Percentiles rank a stretch among this genome's conserved stretches.
Conservation (phyloP, 2,888 invertebrate species). For the Trypoxylon attenuatum region DNA sequence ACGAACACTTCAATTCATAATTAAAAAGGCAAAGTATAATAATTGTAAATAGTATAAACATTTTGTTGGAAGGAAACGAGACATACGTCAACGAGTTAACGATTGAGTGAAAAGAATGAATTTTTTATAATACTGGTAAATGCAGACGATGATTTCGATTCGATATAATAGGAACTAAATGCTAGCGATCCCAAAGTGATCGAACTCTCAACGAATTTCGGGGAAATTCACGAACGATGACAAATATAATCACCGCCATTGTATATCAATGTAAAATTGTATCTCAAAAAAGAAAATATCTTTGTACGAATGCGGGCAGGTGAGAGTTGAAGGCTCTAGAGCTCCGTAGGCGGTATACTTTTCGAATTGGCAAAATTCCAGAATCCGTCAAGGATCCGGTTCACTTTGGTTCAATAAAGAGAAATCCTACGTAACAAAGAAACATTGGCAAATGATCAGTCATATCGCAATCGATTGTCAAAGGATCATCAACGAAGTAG, state of each 20-base stretch:
- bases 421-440: background rate
- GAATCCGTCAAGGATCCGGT: background rate
- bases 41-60: too few species aligned
- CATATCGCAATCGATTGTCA: constrained; percentile 13
- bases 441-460: constrained; percentile 22
- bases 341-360: background rate
- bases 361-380: too few species aligned
- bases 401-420: background rate
- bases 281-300: background rate
- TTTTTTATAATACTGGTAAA: constrained; percentile 26
- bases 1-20: constrained; percentile 35
- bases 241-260: too few species aligned
- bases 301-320: background rate
- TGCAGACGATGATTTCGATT: constrained; percentile 30
- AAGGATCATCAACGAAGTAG: constrained; percentile 14
- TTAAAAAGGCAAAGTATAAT: constrained; percentile 5
- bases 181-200: constrained; percentile 8
- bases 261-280: background rate
- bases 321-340: background rate
- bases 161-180: constrained; percentile 42
- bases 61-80: constrained; percentile 8
- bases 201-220: too few species aligned
- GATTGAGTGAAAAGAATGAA: constrained; percentile 28
- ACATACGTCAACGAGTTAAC: constrained; percentile 22
- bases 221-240: too few species aligned